Conservation (phyloP, 2,888 invertebrate genomes). For the Stenotaenia linearis region DNA sequence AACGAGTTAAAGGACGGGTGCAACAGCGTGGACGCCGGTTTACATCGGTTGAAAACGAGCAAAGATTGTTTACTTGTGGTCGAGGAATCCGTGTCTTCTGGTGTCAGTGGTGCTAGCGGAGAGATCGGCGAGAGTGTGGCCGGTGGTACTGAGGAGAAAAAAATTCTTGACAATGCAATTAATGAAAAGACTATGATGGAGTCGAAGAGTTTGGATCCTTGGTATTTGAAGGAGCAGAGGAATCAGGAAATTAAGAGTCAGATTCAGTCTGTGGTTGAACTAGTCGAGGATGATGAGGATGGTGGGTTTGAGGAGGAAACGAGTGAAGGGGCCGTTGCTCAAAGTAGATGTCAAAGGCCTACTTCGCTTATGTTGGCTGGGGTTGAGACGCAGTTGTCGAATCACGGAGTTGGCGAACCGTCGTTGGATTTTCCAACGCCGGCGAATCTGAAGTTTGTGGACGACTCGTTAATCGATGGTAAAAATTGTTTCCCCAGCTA, state of each 20-base stretch:
- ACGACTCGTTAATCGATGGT: background rate
- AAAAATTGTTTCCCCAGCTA: background rate
- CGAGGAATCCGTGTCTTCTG: background rate
- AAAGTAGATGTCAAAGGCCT: background rate
- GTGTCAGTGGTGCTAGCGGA: background rate
- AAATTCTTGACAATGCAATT: no score
- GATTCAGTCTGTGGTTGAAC: background rate
- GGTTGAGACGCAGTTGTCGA: background rate
- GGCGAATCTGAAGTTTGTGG: background rate
- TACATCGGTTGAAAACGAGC: background rate
- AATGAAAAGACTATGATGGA: background rate
- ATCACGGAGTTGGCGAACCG: background rate
- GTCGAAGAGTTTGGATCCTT: background rate
- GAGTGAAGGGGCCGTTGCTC: background rate
- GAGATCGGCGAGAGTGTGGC: background rate
- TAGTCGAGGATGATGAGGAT: background rate
- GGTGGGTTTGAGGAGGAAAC: background rate
- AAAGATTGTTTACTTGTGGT: background rate
- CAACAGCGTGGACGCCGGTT: background rate
- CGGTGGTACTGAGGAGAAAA: no score
- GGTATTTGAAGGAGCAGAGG: background rate
- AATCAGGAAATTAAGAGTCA: background rate
- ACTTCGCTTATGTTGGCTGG: background rate
- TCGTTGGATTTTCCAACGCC: background rate
- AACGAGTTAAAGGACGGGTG: background rate